These are phyloP conservation scores for Bucorvus abyssinicus DNA, from an alignment of 2,797 vertebrate species.

Conservation along the genomic window DNA sequence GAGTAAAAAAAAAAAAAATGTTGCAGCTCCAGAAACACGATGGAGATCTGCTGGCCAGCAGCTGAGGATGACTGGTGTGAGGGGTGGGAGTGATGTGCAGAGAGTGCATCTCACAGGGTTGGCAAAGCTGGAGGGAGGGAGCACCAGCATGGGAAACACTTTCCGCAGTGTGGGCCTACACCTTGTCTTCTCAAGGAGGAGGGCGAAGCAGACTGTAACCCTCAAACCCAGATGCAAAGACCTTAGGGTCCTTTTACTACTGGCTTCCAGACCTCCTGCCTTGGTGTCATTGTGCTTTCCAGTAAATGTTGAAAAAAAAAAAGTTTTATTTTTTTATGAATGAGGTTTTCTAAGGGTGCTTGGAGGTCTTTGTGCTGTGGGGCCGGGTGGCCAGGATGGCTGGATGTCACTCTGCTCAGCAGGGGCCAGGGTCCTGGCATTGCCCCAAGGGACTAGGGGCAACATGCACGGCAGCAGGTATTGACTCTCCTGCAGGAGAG, in stretches of 20 bases:
- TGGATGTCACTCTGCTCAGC: background rate
- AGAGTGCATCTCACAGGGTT: background rate
- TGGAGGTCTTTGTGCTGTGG: background rate
- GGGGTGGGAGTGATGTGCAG: background rate
- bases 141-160: background rate
- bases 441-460: background rate
- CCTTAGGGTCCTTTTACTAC: background rate
- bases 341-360: background rate
- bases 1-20: too few relatives aligned
- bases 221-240: background rate
- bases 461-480: background rate
- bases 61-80: fast-evolving
- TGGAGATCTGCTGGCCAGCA: fast-evolving
- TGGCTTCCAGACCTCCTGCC: background rate
- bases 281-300: background rate
- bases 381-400: background rate
- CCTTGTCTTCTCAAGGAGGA: fast-evolving
- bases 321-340: background rate
- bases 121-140: background rate
- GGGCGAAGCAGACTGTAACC: background rate
- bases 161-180: background rate
- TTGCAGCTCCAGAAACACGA: background rate
- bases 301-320: background rate
- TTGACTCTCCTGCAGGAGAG: background rate
- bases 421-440: background rate